These are phyloP conservation scores for Rhodophaea formosa DNA, from an alignment of 2,888 invertebrate genomes.

Conservation along the genomic window DNA sequence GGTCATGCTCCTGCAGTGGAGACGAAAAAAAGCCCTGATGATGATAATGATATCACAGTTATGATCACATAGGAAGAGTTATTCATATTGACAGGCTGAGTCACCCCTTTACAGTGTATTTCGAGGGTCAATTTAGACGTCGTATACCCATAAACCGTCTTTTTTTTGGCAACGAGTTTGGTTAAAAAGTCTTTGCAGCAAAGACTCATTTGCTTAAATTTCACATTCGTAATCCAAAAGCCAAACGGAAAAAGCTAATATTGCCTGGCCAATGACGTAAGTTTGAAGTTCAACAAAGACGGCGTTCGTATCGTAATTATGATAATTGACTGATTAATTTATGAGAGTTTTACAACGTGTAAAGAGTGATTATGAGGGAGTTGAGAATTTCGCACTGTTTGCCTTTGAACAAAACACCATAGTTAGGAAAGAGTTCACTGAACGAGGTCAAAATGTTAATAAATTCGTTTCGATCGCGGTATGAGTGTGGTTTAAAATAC, in stretches of 20 bases:
- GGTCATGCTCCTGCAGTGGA: too few relatives aligned
- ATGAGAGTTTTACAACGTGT: slow-evolving; percentile 11
- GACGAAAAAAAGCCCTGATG: too few relatives aligned
- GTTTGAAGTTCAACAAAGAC: slow-evolving; percentile 1
- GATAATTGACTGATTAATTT: slow-evolving; percentile 21
- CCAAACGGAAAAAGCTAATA: neutral
- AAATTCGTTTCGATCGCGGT: too few relatives aligned
- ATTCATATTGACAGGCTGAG: too few relatives aligned
- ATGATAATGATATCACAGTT: too few relatives aligned
- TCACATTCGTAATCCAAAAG: neutral
- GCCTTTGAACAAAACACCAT: neutral
- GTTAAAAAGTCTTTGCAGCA: neutral
- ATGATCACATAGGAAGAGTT: too few relatives aligned
- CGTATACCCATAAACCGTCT: too few relatives aligned
- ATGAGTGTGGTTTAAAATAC: too few relatives aligned
- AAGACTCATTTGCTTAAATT: neutral
- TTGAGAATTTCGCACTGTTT: slow-evolving; percentile 4
- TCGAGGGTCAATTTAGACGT: too few relatives aligned
- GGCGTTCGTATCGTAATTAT: neutral
- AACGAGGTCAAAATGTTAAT: neutral
- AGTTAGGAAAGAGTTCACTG: neutral
- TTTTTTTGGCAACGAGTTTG: too few relatives aligned
- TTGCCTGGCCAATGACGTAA: neutral
- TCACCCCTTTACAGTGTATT: too few relatives aligned
- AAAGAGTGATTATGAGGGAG: neutral